Percentiles rank a stretch among this genome's conserved stretches.
These are phyloP conservation scores for Ginglymostoma cirratum DNA, from an alignment of 2,113 vertebrate species.

Conservation along the genomic window DNA sequence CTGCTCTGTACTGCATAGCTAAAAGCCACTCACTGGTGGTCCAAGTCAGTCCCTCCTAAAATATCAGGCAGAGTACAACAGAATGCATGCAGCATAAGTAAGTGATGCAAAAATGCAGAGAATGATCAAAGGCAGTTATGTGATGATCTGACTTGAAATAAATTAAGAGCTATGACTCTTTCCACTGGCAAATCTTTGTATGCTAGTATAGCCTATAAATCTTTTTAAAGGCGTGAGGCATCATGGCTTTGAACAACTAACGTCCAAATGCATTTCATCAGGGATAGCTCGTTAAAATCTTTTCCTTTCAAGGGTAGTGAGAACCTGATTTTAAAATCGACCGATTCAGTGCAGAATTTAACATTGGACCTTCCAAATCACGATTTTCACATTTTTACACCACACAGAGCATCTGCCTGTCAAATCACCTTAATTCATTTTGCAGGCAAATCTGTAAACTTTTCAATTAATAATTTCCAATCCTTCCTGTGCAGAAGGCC, in stretches of 20 bases:
- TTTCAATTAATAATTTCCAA: neutral
- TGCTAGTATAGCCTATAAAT: neutral
- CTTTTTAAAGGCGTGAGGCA: neutral
- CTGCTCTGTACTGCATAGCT: neutral
- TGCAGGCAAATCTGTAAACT: neutral
- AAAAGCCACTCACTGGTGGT: neutral
- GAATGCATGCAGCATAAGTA: neutral
- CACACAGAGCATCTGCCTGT: neutral
- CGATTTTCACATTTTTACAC: neutral
- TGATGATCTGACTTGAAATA: neutral
- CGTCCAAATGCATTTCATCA: neutral
- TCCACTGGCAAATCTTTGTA: neutral
- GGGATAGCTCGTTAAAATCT: too few relatives aligned
- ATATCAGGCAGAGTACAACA: neutral
- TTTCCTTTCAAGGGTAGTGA: neutral
- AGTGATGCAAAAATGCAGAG: neutral
- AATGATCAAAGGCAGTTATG: neutral
- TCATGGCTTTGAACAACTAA: neutral
- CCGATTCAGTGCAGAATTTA: neutral
- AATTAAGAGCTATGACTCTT: neutral
- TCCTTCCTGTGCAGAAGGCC: neutral
- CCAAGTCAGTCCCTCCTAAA: neutral
- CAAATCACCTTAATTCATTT: neutral
- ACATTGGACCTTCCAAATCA: neutral
- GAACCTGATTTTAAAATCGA: neutral